These are phyloP conservation scores for Tiliacea citrago DNA, from an alignment of 2,888 invertebrate genomes.

Conservation along the genomic window DNA sequence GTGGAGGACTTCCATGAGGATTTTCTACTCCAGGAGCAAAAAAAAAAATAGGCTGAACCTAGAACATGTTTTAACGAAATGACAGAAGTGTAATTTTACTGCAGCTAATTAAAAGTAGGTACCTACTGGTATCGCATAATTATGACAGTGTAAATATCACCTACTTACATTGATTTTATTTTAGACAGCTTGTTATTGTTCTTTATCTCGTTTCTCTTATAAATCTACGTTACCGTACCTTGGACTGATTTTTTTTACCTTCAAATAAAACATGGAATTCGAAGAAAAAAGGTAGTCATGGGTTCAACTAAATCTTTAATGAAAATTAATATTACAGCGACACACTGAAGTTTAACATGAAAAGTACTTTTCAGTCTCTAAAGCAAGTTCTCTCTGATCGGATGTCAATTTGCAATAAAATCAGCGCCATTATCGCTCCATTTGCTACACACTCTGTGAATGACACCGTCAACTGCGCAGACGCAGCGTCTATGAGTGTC, in stretches of 20 bases:
- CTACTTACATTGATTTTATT: too few species aligned
- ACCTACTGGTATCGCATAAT: too few species aligned
- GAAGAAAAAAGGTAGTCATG: neutral
- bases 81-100: too few species aligned
- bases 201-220: neutral
- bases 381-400: neutral
- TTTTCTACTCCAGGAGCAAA: too few species aligned
- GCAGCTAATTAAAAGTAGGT: too few species aligned
- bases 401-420: neutral
- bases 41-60: too few species aligned
- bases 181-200: too few species aligned
- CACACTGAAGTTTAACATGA: neutral
- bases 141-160: too few species aligned
- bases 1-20: too few species aligned
- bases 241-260: neutral
- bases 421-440: conserved; percentile 16
- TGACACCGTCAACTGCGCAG: conserved; percentile 42
- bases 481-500: conserved; percentile 57
- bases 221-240: too few species aligned
- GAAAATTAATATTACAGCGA: neutral
- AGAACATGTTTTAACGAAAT: too few species aligned
- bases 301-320: neutral
- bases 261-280: neutral
- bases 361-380: neutral
- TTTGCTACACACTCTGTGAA: conserved; percentile 27